Conservation (phyloP, 1,140 invertebrate species). For the Eulimnadia texana region DNA sequence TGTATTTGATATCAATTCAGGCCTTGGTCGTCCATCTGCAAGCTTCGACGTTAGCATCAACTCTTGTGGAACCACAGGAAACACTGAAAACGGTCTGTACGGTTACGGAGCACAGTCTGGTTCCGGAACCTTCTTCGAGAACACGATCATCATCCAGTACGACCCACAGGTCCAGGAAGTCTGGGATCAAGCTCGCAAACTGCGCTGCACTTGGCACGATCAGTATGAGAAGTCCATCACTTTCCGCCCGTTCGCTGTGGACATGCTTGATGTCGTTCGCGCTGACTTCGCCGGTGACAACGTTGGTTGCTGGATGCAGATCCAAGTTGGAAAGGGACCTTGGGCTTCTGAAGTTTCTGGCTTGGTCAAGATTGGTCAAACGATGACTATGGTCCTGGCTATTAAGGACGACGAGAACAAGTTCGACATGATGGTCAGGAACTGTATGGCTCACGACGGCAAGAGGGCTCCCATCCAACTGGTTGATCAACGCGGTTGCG, state of each 20-base stretch:
- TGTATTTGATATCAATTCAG: neutral
- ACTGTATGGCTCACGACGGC: conserved; percentile 87
- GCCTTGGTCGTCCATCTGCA: conserved; percentile 58
- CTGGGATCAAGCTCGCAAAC: conserved; percentile 84
- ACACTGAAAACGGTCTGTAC: conserved; percentile 72
- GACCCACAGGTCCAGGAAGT: conserved; percentile 91
- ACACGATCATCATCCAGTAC: conserved; percentile 86
- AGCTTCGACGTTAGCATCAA: conserved; percentile 84
- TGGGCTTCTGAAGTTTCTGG: conserved; percentile 91
- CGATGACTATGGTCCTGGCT: conserved; percentile 91
- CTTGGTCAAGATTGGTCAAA: conserved; percentile 85
- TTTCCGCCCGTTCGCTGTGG: conserved; percentile 84
- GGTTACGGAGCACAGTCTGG: conserved; percentile 62
- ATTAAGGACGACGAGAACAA: conserved; percentile 93
- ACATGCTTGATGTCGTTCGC: conserved; percentile 84
- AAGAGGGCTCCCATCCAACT: conserved; percentile 87
- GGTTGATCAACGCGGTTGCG: conserved; percentile 82
- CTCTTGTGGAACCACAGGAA: conserved; percentile 77
- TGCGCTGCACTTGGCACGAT: conserved; percentile 89
- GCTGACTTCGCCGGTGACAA: conserved; percentile 91
- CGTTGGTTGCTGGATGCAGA: conserved; percentile 67
- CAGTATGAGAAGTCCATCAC: conserved; percentile 91
- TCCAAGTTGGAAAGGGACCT: conserved; percentile 73
- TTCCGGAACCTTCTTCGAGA: conserved; percentile 84
- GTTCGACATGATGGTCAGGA: conserved; percentile 87